phyloP scores from a whole-genome alignment of 1,140 invertebrate genomes.

The Galleria mellonella region DNA sequence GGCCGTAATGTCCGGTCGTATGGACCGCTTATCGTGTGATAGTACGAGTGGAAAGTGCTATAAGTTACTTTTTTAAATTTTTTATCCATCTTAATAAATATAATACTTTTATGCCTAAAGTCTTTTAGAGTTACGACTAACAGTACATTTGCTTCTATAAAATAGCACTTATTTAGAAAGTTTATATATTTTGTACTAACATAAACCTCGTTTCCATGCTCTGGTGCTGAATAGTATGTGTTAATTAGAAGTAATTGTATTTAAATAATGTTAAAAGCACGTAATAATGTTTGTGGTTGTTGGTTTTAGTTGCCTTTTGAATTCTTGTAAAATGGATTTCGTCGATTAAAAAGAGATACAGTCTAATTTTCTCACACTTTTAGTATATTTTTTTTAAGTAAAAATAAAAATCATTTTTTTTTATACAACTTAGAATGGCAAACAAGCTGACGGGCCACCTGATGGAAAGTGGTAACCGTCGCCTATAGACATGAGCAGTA shows the following conservation, averaged over 20 bases:
- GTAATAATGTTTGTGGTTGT: no score
- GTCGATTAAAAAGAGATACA: no score
- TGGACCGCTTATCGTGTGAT: conserved; percentile 56
- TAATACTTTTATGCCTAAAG: no score
- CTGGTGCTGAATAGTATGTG: neutral
- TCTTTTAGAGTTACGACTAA: neutral
- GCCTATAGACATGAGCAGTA: no score
- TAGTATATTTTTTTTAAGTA: no score
- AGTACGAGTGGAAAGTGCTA: conserved; percentile 10
- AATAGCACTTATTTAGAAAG: no score
- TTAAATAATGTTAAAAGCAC: neutral
- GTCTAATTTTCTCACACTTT: no score
- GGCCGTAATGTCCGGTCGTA: conserved; percentile 66
- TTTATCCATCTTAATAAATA: neutral
- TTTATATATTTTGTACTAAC: no score
- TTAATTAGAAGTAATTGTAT: conserved; percentile 2
- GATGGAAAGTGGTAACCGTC: no score
- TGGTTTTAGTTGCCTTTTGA: neutral
- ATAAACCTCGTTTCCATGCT: conserved; percentile 7
- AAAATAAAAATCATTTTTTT: no score
- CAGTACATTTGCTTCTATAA: neutral
- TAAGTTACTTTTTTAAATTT: conserved; percentile 16
- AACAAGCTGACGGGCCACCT: no score
- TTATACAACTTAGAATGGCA: no score
- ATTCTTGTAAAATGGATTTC: neutral